Base-by-base conservation (phyloP, 1,140 invertebrate species). In the Apolygus lucorum region DNA sequence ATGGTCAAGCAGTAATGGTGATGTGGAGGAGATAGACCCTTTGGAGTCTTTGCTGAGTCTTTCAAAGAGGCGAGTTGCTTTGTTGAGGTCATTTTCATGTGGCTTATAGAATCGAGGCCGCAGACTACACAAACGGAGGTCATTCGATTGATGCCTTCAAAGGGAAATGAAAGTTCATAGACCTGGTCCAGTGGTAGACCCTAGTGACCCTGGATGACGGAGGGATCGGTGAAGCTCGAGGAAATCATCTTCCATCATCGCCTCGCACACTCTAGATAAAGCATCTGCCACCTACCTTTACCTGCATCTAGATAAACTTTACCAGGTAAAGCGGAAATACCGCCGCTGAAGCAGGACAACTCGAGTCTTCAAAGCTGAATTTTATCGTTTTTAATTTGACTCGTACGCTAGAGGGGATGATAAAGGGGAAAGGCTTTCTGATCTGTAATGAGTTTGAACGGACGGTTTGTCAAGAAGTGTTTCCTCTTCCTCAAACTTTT, bases 41-140 rank as follows among this genome's bases (percentile, higher is more conserved):
- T 77, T 76, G 54, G 76, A 76, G 67, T 74, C 76, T 17, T 76
- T 29, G 54, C 69, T 74, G n/a, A 75, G 34, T 26, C 67, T 42
- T 65, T 74, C 73, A 67, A 75, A 75, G 29, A 73, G 72, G 42
- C 66, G 68, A n/a, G n/a, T n/a, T 29, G 69, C 74, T 26, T 72
- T 72, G 70, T 75, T 76, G 21, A 74, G 72, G 8, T 75, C 68
- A 14, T 63, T 67, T 13, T 64, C 59, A 29, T 34, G 11, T 26
- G 65, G 49, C 11, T 26, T 67, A 68, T 42, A 72, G 27, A 75
- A 34, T 8, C 67, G 13, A 14, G 71, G 71, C 52, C 67, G 67
- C 72, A 76, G 2, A 49, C 27, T 22, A 28, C 49, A 69, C 73
- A 70, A 2, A 42, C 63, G 28, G n/a, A 66, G 28, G 67, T 72